Percentiles rank a stretch among this genome's conserved stretches.
phyloP scores from a whole-genome alignment of 1,140 invertebrate species.

The Pomacea maculata region DNA sequence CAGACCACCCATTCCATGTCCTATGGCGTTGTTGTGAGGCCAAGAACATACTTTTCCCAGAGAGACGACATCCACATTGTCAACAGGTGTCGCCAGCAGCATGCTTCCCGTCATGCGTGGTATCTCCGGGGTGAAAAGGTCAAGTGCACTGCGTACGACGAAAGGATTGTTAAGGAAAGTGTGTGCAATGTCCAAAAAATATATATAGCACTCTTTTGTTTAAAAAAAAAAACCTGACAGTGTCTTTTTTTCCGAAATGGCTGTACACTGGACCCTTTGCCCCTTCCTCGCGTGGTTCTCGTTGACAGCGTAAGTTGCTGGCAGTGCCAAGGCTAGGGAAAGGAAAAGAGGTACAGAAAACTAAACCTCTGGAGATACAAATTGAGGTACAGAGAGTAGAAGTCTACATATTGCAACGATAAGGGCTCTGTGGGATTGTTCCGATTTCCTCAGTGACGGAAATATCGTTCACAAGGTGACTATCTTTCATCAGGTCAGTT shows the following conservation, averaged over 20 bases:
- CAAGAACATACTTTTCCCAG: constrained; percentile 31
- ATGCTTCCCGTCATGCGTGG: constrained; percentile 6
- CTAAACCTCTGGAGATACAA: too few species aligned
- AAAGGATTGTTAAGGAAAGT: neutral
- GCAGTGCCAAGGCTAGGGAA: constrained; percentile 3
- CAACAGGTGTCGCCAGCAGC: constrained; percentile 13
- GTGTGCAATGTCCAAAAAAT: neutral
- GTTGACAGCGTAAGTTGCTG: neutral
- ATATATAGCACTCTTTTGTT: neutral
- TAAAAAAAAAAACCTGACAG: neutral
- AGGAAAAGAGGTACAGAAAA: neutral
- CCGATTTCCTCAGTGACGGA: neutral
- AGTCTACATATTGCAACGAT: too few species aligned
- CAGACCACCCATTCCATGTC: neutral
- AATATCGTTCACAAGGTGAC: constrained; percentile 4
- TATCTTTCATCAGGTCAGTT: neutral
- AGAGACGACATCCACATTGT: constrained; percentile 33
- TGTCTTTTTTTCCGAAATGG: neutral
- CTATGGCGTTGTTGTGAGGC: constrained; percentile 10
- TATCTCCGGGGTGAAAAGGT: constrained; percentile 11
- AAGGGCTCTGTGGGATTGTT: too few species aligned
- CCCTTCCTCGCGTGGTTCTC: neutral
- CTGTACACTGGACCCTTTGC: neutral
- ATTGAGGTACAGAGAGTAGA: too few species aligned
- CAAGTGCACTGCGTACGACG: neutral